Evolutionary conservation across 2,797 vertebrate species (phyloP).

Genomic region (Bufotes viridis): DNA sequence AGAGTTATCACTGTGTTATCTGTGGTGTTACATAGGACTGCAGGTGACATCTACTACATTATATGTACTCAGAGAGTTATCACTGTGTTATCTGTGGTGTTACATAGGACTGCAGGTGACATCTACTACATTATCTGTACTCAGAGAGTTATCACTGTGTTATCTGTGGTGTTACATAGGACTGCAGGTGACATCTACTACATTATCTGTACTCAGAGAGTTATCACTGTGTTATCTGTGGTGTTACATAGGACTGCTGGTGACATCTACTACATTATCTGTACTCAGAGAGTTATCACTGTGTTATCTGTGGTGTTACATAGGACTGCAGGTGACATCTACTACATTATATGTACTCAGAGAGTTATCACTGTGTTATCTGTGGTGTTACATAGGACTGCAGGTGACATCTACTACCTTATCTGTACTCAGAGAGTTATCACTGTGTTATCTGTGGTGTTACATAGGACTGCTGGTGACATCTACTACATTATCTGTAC

Average conservation of each 20-base stretch:
- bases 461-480: neutral
- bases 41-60: too few relatives aligned
- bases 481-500: neutral
- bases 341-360: too few relatives aligned
- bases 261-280: neutral
- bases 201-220: too few relatives aligned
- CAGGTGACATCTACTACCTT: neutral
- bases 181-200: neutral
- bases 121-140: neutral
- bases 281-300: neutral
- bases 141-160: neutral
- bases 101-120: neutral
- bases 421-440: neutral
- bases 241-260: too few relatives aligned
- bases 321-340: neutral
- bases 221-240: too few relatives aligned
- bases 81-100: neutral
- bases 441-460: neutral
- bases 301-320: neutral
- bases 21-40: too few relatives aligned
- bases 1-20: too few relatives aligned
- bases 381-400: conserved; percentile 1
- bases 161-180: neutral
- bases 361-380: neutral
- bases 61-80: too few relatives aligned